These are phyloP conservation scores for Coleophora deauratella DNA, from an alignment of 2,888 invertebrate species.

Conservation along the genomic window DNA sequence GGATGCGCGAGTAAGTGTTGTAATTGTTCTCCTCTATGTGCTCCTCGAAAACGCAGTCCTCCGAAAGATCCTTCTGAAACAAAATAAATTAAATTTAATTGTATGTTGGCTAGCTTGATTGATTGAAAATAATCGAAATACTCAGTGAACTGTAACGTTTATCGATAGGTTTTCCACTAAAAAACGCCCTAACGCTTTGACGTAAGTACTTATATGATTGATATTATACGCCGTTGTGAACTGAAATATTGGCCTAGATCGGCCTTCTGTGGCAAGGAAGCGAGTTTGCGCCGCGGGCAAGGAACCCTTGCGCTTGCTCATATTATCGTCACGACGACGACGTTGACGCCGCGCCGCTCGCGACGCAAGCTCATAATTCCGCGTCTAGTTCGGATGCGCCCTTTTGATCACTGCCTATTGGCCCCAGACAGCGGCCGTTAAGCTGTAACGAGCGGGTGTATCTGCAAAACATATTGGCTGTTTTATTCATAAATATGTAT, in stretches of 20 bases:
- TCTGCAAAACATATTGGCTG: conserved; percentile 35
- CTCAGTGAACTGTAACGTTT: background rate
- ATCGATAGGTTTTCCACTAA: background rate
- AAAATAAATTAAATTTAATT: conserved; percentile 34
- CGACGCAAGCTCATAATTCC: conserved; percentile 20
- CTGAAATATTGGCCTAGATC: too few species aligned
- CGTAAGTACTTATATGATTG: too few species aligned
- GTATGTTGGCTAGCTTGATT: conserved; percentile 18
- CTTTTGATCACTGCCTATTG: conserved; percentile 31
- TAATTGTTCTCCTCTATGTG: conserved; percentile 88
- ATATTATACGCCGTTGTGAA: too few species aligned
- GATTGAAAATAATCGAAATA: background rate
- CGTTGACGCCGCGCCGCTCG: background rate
- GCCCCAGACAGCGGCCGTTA: conserved; percentile 37
- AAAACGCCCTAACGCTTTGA: too few species aligned
- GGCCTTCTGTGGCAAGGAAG: too few species aligned
- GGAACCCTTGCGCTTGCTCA: too few species aligned
- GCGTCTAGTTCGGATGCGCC: conserved; percentile 25
- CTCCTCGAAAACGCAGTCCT: conserved; percentile 91
- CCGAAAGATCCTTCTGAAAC: conserved; percentile 89
- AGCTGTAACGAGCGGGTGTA: conserved; percentile 26
- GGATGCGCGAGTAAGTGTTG: conserved; percentile 87
- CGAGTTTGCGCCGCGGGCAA: too few species aligned
- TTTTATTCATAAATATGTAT: conserved; percentile 59
- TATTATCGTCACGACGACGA: too few species aligned